These are phyloP conservation scores for Steinernema scapterisci DNA, from an alignment of 2,888 invertebrate species.

Conservation along the genomic window DNA sequence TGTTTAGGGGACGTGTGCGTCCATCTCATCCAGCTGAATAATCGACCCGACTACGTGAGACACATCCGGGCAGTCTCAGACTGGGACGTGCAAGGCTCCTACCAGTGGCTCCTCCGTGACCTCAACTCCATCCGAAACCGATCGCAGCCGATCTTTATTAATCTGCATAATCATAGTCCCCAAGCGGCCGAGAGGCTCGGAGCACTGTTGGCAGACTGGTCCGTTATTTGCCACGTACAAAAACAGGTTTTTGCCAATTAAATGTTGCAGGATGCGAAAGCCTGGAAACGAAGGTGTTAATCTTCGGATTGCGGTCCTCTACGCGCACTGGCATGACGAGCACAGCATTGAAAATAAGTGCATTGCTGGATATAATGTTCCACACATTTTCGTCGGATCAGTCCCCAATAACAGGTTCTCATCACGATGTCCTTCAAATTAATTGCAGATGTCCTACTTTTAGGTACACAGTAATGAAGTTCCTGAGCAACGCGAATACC, in stretches of 20 bases:
- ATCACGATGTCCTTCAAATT: background rate
- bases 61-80: slow-evolving; percentile 36
- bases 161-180: slow-evolving; percentile 44
- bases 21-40: slow-evolving; percentile 64
- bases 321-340: slow-evolving; percentile 58
- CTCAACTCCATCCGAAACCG: slow-evolving; percentile 38
- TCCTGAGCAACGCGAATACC: background rate
- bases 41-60: slow-evolving; percentile 60
- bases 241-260: background rate
- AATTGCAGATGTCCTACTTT: background rate
- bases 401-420: slow-evolving; percentile 55
- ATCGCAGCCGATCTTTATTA: slow-evolving; percentile 47
- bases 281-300: slow-evolving; percentile 36
- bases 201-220: slow-evolving; percentile 41
- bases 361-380: slow-evolving; percentile 54
- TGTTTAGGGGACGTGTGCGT: slow-evolving; percentile 54
- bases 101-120: slow-evolving; percentile 45
- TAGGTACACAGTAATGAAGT: slow-evolving; percentile 19
- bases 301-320: slow-evolving; percentile 54
- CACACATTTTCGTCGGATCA: slow-evolving; percentile 60
- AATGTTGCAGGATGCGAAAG: slow-evolving; percentile 32
- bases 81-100: slow-evolving; percentile 46
- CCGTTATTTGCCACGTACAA: background rate
- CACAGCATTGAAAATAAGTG: slow-evolving; percentile 53
- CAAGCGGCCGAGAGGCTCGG: slow-evolving; percentile 40